These are phyloP conservation scores for Orchestes rusci DNA, from an alignment of 2,888 invertebrate species.

Conservation along the genomic window DNA sequence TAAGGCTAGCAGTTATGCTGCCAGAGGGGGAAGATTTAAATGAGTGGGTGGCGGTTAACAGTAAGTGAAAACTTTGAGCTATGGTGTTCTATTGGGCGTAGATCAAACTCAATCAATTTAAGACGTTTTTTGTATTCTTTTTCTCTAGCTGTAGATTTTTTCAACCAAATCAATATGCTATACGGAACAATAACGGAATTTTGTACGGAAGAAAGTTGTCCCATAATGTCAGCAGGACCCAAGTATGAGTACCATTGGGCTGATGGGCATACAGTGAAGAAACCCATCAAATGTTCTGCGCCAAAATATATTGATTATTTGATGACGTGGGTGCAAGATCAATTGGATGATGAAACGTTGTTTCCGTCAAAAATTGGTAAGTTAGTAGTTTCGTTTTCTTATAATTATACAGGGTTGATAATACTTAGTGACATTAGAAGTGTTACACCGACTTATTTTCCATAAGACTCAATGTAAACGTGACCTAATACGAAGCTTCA, in stretches of 20 bases:
- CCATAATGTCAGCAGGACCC: constrained; percentile 98
- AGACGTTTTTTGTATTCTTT: constrained; percentile 1
- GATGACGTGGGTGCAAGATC: constrained; percentile 99
- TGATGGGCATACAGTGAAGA: constrained; percentile 95
- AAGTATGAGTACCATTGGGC: constrained; percentile 99
- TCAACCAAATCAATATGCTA: constrained; percentile 99
- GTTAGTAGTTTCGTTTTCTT: constrained; percentile 2
- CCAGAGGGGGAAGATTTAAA: constrained; percentile 99
- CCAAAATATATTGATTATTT: constrained; percentile 99
- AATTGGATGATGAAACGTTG: constrained; percentile 94
- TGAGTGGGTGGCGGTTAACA: constrained; percentile 99
- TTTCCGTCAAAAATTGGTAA: constrained; percentile 90
- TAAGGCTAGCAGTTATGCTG: constrained; percentile 90
- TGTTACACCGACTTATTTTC: too few relatives aligned
- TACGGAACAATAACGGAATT: constrained; percentile 99
- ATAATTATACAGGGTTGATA: too few relatives aligned
- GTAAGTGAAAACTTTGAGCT: constrained; percentile 53
- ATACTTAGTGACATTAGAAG: too few relatives aligned
- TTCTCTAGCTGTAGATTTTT: constrained; percentile 90
- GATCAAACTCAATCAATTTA: too few relatives aligned
- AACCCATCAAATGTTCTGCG: constrained; percentile 97
- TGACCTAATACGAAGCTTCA: too few relatives aligned
- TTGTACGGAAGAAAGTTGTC: constrained; percentile 94
- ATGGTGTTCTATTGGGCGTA: not conserved
- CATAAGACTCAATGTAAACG: too few relatives aligned